Evolutionary conservation across 2,888 invertebrate species (phyloP).

Genomic region (Pachydiplax longipennis): DNA sequence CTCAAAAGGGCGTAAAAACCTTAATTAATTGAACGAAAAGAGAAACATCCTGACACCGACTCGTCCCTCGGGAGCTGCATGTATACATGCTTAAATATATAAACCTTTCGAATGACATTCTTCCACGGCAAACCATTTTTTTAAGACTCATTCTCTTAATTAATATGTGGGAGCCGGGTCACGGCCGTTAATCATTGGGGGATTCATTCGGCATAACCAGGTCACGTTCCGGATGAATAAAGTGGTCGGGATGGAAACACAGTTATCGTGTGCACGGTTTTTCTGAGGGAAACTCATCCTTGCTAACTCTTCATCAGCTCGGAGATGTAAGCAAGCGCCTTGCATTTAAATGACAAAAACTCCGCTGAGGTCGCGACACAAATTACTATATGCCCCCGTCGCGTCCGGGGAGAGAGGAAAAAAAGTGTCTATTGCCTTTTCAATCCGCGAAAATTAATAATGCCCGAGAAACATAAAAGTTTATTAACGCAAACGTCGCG

Average conservation of each 20-base stretch:
- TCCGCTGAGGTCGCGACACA: not conserved
- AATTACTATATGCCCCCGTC: not conserved
- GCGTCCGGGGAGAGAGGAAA: not conserved
- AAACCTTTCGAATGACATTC: not conserved
- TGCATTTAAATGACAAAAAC: constrained; percentile 17
- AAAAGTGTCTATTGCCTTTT: not conserved
- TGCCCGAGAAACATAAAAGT: not conserved
- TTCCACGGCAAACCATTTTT: not conserved
- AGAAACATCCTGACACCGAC: not conserved
- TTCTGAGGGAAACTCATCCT: not conserved
- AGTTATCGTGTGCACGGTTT: not conserved
- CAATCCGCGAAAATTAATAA: not conserved
- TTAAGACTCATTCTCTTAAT: constrained; percentile 17
- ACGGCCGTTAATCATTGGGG: constrained; percentile 25
- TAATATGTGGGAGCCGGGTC: constrained; percentile 17
- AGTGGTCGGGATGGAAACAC: not conserved
- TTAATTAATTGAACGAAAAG: not conserved
- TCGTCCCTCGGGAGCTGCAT: not conserved
- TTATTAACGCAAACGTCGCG: not conserved
- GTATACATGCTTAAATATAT: not conserved
- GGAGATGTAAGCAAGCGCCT: not conserved
- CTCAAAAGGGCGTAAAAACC: too few relatives aligned
- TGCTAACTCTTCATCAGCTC: constrained; percentile 1
- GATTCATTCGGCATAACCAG: constrained; percentile 18
- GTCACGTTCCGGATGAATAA: constrained; percentile 18